Conservation (phyloP, 1,140 invertebrate genomes). For the Drosophila sturtevanti region DNA sequence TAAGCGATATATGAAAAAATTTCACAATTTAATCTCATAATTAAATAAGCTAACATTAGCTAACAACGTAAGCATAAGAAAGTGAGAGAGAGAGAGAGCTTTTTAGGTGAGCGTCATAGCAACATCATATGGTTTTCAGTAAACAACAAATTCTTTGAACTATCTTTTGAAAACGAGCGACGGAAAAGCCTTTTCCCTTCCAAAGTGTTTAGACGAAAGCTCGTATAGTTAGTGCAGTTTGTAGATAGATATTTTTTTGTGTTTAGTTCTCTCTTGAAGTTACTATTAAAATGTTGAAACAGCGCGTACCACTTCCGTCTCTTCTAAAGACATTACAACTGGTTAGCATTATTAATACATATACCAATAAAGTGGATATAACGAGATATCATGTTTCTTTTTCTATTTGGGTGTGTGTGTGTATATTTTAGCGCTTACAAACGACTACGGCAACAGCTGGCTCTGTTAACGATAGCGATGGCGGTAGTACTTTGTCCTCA, state of each 20-base stretch:
- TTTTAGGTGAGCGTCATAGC: background rate
- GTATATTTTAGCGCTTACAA: slow-evolving; percentile 38
- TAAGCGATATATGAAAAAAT: too few species aligned
- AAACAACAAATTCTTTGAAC: background rate
- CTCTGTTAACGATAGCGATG: background rate
- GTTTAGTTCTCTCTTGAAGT: slow-evolving; percentile 16
- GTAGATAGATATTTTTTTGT: background rate
- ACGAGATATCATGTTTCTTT: background rate
- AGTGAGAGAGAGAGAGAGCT: too few species aligned
- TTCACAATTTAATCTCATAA: background rate
- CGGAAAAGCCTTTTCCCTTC: background rate
- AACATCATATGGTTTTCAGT: background rate
- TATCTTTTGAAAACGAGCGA: background rate
- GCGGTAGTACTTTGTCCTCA: slow-evolving; percentile 9
- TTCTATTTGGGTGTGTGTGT: background rate
- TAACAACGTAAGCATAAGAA: background rate
- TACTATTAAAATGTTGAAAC: slow-evolving; percentile 24
- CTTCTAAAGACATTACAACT: slow-evolving; percentile 9
- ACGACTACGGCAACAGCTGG: slow-evolving; percentile 25
- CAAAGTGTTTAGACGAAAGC: background rate
- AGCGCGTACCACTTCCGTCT: slow-evolving; percentile 3
- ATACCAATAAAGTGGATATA: background rate
- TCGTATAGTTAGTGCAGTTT: background rate
- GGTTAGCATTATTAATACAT: background rate
- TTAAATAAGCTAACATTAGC: background rate